Evolutionary conservation across 2,113 vertebrate genomes (phyloP), one percentile per base, ranked within the genome.

Genomic region (Cnemophilus loriae): DNA sequence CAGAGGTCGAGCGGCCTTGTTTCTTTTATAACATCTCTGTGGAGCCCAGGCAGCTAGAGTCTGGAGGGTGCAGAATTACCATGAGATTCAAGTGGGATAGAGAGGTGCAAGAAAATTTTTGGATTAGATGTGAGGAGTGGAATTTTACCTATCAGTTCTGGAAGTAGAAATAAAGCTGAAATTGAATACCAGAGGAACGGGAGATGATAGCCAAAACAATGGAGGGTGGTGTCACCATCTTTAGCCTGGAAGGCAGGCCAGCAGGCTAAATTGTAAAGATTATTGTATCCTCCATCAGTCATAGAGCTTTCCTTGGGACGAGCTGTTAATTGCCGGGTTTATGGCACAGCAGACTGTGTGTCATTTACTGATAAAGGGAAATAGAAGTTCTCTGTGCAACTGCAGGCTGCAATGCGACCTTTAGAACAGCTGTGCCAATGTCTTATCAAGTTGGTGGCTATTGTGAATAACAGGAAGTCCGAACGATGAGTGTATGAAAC

Each of bases 1-100:
- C 26, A 39, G 16, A 86, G 50, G 16, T 30, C 33, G 6, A 80
- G 10, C 1, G 1, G 9, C 44, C 52, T 67, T 0, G 0, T 26
- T 41, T 65, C 15, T 77, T 87, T 79, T 28, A 32, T 11, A 63
- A 39, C 1, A 21, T 22, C 13, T 52, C 13, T 39, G 10, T 61
- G 24, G 24, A 82, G 13, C 44, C 6, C 30, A n/a, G 41, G 8
- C 21, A 65, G 30, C 17, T 18, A 22, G 12, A 8, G 16, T n/a
- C 6, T 33, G 33, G 24, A 28, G 15, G 20, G 4, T 73, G 8
- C 32, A 46, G 84, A 89, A 2, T 3, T 70, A 49, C 28, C 20
- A 19, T 3, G 9, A 57, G 35, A 39, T 23, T 80, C 64, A 55
- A 4, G 6, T 78, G 68, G 17, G 27, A 65, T 28, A 68, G 32